A percentile compares a stretch with the other conserved stretches of the same genome.
These are phyloP conservation scores for Mylabris sibirica DNA, from an alignment of 2,888 invertebrate species.

Conservation along the genomic window DNA sequence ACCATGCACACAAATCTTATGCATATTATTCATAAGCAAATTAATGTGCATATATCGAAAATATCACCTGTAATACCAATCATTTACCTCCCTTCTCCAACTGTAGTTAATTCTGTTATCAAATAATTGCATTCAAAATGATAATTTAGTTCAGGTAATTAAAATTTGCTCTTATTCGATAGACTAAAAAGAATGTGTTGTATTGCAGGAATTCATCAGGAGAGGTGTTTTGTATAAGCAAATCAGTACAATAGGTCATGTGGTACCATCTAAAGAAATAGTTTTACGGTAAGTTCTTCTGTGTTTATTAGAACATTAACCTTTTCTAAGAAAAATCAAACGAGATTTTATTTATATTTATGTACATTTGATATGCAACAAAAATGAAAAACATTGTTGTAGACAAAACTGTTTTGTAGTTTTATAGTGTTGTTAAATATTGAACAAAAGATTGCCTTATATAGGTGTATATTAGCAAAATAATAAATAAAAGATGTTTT, in stretches of 20 bases:
- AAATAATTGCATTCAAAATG: too few relatives aligned
- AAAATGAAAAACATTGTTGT: slow-evolving; percentile 28
- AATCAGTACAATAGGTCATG: slow-evolving; percentile 65
- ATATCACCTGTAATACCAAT: slow-evolving; percentile 23
- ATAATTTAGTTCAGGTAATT: too few relatives aligned
- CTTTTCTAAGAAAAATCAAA: slow-evolving; percentile 12
- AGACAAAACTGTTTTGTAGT: slow-evolving; percentile 21
- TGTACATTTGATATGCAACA: slow-evolving; percentile 8
- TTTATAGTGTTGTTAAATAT: not conserved
- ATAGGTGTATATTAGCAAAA: too few relatives aligned
- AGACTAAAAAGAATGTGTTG: not conserved
- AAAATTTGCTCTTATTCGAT: too few relatives aligned
- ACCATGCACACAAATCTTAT: slow-evolving; percentile 37
- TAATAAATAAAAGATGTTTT: too few relatives aligned
- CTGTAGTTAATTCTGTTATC: too few relatives aligned
- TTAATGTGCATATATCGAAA: slow-evolving; percentile 44
- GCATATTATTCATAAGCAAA: slow-evolving; percentile 48
- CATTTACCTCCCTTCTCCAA: not conserved
- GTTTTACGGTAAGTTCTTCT: slow-evolving; percentile 60
- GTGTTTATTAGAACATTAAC: slow-evolving; percentile 13
- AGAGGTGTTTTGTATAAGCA: slow-evolving; percentile 62
- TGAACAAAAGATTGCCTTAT: not conserved
- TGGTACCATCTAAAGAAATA: slow-evolving; percentile 59
- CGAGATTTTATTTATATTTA: not conserved
- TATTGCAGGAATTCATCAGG: slow-evolving; percentile 59